Evolutionary conservation across 2,888 invertebrate species (phyloP).

Genomic region (Ichneumoninae sp.): DNA sequence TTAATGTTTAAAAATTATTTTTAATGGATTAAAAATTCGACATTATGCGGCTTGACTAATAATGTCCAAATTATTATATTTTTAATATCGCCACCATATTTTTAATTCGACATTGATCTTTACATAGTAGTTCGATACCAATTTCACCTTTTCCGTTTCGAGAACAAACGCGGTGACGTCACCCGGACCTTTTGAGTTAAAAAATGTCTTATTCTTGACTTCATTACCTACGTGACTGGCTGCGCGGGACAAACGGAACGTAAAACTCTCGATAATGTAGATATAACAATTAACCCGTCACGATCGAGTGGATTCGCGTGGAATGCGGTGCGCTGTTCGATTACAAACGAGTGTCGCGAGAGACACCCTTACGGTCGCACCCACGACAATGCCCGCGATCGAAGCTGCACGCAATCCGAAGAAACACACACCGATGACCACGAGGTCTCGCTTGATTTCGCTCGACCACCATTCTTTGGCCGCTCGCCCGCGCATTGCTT

Average conservation of each 20-base stretch:
- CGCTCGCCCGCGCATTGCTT: conserved; percentile 60
- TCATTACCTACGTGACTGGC: neutral
- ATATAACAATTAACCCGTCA: conserved; percentile 8
- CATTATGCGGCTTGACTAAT: too few relatives aligned
- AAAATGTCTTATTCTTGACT: neutral
- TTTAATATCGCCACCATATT: too few relatives aligned
- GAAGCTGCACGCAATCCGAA: conserved; percentile 35
- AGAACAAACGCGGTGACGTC: too few relatives aligned
- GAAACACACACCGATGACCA: conserved; percentile 30
- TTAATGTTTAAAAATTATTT: too few relatives aligned
- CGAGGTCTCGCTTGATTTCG: conserved; percentile 65
- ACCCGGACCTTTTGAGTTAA: neutral
- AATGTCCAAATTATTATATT: too few relatives aligned
- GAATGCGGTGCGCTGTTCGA: conserved; percentile 24
- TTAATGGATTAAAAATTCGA: too few relatives aligned
- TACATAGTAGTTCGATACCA: too few relatives aligned
- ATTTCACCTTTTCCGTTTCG: too few relatives aligned
- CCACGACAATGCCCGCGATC: conserved; percentile 46
- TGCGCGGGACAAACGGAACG: neutral
- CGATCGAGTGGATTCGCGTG: conserved; percentile 51
- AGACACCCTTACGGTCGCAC: conserved; percentile 40
- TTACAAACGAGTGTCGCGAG: conserved; percentile 20
- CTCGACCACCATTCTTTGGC: conserved; percentile 66
- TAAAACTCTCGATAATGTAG: neutral
- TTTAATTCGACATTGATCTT: too few relatives aligned